Percentiles rank a stretch among this genome's conserved stretches.
Conservation (phyloP, 2,797 vertebrate genomes). For the Aselliscus stoliczkanus region DNA sequence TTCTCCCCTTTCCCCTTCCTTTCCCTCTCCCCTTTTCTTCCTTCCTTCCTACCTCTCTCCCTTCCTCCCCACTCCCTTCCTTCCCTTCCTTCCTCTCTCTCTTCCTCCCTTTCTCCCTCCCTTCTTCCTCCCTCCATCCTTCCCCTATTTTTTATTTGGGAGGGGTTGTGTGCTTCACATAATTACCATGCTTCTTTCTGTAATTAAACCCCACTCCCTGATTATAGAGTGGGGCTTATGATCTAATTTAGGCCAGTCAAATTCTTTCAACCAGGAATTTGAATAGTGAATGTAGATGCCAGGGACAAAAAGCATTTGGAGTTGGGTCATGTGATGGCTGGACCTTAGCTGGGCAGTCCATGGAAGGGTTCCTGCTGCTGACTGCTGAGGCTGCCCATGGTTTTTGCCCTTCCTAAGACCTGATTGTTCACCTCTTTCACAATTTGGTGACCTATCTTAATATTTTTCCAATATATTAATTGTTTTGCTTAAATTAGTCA, state of each 20-base stretch:
- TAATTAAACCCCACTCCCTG: not conserved
- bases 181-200: not conserved
- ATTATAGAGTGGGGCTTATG: not conserved
- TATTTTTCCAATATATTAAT: not conserved
- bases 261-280: not conserved
- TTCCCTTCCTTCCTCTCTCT: too few relatives aligned
- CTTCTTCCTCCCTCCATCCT: too few relatives aligned
- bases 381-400: not conserved
- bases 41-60: too few relatives aligned
- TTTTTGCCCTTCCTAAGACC: not conserved
- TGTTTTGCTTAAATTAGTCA: not conserved
- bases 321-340: not conserved
- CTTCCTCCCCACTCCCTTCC: too few relatives aligned
- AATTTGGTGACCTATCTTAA: not conserved
- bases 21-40: accelerated
- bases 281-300: not conserved
- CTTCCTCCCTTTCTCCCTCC: too few relatives aligned
- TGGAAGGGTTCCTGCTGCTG: not conserved
- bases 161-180: not conserved
- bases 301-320: not conserved
- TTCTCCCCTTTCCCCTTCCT: too few relatives aligned
- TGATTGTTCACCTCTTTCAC: not conserved
- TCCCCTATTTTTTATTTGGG: not conserved
- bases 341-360: not conserved
- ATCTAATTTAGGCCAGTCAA: not conserved